phyloP scores from a whole-genome alignment of 2,888 invertebrate species.

The Orthonychiurus folsomi region DNA sequence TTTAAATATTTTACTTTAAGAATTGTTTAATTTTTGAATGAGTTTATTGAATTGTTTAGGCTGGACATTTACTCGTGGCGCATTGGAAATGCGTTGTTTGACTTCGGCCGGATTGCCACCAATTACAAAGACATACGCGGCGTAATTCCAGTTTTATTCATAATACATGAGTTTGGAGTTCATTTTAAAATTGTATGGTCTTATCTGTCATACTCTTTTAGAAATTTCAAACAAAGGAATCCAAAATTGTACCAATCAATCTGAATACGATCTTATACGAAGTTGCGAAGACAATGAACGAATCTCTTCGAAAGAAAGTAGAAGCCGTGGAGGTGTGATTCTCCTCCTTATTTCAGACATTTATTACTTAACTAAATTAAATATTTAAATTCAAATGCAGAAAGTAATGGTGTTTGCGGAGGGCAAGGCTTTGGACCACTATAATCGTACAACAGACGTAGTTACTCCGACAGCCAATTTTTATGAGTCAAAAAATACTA shows the following conservation, averaged over 20 bases:
- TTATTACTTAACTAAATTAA: background rate
- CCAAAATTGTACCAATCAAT: background rate
- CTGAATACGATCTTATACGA: background rate
- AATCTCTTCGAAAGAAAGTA: constrained; percentile 2
- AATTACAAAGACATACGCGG: background rate
- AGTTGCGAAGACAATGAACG: background rate
- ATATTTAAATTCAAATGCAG: constrained; percentile 16
- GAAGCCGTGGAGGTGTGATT: constrained; percentile 8
- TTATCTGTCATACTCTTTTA: background rate
- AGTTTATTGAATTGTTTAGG: too few relatives aligned
- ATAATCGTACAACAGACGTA: background rate
- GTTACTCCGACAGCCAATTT: background rate
- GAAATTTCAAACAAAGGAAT: background rate
- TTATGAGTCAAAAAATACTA: background rate
- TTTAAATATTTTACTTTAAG: background rate
- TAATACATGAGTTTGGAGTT: background rate
- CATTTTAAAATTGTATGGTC: background rate
- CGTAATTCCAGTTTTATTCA: background rate
- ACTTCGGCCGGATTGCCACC: background rate
- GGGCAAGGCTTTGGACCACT: constrained; percentile 25
- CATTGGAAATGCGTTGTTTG: background rate
- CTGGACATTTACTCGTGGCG: background rate
- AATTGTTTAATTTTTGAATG: too few relatives aligned
- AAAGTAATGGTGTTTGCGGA: constrained; percentile 33
- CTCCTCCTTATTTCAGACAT: background rate